Percentiles rank a stretch among this genome's conserved stretches.
Conservation (phyloP, 2,113 vertebrate species). For the Microtus pennsylvanicus region DNA sequence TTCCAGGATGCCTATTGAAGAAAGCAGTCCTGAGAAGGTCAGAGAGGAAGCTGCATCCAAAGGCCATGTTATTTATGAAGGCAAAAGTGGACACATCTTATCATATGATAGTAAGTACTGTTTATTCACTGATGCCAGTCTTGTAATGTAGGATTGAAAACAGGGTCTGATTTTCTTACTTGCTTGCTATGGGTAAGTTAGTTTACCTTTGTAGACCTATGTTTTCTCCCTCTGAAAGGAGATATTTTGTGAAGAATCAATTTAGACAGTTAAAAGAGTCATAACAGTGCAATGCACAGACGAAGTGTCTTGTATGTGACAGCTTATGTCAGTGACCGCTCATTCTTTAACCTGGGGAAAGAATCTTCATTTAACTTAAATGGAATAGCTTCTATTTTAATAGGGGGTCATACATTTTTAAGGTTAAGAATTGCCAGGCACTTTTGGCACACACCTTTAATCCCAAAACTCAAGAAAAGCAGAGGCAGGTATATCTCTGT, state of each 20-base stretch:
- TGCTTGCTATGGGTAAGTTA: not conserved
- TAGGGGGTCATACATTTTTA: not conserved
- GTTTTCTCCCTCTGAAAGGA: not conserved
- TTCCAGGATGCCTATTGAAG: slow-evolving; percentile 93
- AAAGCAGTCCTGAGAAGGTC: slow-evolving; percentile 93
- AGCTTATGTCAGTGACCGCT: not conserved
- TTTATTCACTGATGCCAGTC: not conserved
- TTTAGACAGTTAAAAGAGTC: not conserved
- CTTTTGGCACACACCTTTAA: not conserved
- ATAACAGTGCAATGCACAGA: not conserved
- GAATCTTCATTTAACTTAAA: slow-evolving; percentile 22
- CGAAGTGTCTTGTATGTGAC: not conserved
- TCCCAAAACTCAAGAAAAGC: not conserved
- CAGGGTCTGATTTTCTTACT: not conserved
- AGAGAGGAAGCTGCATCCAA: slow-evolving; percentile 93
- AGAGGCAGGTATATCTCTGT: not conserved
- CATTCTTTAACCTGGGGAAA: not conserved
- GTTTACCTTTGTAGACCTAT: not conserved
- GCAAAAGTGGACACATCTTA: slow-evolving; percentile 96
- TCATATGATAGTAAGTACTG: slow-evolving; percentile 94
- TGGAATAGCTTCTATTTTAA: slow-evolving; percentile 45
- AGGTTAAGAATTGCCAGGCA: not conserved
- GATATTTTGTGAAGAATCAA: slow-evolving; percentile 17
- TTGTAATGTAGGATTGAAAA: not conserved
- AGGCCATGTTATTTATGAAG: slow-evolving; percentile 98